Conservation (phyloP, 2,113 vertebrate species). For the Grammomys surdaster region DNA sequence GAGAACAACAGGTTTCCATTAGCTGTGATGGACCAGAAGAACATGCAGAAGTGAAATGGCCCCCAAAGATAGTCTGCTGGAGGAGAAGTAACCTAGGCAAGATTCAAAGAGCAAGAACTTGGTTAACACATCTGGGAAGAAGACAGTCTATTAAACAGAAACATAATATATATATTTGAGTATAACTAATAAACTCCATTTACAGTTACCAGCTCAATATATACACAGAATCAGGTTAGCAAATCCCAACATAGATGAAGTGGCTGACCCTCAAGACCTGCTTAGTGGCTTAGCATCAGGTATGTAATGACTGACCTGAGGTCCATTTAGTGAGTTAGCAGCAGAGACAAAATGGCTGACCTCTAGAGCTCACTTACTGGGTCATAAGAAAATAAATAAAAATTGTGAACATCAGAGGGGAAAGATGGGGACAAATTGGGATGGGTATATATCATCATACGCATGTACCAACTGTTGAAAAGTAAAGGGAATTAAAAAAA, state of each 20-base stretch:
- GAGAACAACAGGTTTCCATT: no score
- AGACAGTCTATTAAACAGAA: no score
- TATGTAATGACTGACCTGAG: not conserved
- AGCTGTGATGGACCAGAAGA: no score
- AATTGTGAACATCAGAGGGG: not conserved
- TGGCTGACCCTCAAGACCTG: not conserved
- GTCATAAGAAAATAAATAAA: not conserved
- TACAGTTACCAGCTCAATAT: not conserved
- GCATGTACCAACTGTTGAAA: not conserved
- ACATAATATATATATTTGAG: no score
- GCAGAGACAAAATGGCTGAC: not conserved
- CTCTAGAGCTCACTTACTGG: not conserved
- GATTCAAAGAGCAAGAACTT: no score
- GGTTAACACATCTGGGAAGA: no score
- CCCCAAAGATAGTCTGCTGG: no score
- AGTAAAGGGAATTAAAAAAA: not conserved
- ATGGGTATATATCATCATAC: not conserved
- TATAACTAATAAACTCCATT: no score
- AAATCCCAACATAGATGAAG: not conserved
- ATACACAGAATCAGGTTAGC: not conserved
- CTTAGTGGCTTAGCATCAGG: not conserved
- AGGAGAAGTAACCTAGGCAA: no score
- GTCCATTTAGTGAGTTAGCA: not conserved
- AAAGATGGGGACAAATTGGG: not conserved
- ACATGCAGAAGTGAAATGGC: no score